These are phyloP conservation scores for Procavia capensis DNA, from an alignment of 2,113 vertebrate species.

Conservation along the genomic window DNA sequence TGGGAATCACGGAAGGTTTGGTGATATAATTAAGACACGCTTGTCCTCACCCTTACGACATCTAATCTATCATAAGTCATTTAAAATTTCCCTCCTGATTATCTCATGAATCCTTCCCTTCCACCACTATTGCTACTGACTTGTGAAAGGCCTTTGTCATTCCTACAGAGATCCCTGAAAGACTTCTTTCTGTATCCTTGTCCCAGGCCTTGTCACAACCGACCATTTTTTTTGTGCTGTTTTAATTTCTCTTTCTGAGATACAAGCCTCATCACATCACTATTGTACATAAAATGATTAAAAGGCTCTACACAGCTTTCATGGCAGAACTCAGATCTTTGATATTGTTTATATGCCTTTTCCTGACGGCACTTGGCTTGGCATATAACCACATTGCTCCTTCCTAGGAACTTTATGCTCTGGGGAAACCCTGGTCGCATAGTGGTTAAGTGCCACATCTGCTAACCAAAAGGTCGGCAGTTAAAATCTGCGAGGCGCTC, in stretches of 20 bases:
- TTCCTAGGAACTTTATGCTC: neutral
- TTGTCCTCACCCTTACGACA: neutral
- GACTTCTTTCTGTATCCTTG: neutral
- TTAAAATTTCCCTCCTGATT: constrained; percentile 32
- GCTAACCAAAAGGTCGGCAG: too few species aligned
- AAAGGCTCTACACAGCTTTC: neutral
- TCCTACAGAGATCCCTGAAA: neutral
- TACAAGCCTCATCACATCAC: neutral
- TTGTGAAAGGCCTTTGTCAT: neutral
- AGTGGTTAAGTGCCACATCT: too few species aligned
- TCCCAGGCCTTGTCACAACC: neutral
- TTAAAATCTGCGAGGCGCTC: too few species aligned
- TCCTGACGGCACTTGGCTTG: too few species aligned
- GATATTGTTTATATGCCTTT: neutral
- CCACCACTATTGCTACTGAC: neutral
- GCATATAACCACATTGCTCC: neutral
- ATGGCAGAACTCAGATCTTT: neutral
- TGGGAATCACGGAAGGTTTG: neutral
- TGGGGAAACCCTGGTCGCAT: too few species aligned
- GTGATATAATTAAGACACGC: neutral
- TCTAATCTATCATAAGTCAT: neutral
- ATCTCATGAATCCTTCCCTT: neutral
- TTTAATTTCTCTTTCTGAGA: neutral
- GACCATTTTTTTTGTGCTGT: neutral
- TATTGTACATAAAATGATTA: neutral